Conservation (phyloP, 2,888 invertebrate genomes). For the Tridacna gigas region DNA sequence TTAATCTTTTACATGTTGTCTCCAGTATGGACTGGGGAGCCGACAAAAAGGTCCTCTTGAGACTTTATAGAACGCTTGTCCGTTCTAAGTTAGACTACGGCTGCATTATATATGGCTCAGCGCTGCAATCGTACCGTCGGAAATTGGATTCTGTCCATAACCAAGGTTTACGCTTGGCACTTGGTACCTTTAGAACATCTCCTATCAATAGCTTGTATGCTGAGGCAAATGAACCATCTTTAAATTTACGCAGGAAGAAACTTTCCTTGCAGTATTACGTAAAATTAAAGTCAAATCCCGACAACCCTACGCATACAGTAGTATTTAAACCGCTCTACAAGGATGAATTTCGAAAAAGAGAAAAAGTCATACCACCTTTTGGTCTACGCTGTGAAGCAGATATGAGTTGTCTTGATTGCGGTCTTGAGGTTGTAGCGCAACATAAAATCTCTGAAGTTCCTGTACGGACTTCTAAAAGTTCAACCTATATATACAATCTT, state of each 20-base stretch:
- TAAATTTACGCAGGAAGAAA: constrained; percentile 3
- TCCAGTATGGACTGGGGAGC: constrained; percentile 43
- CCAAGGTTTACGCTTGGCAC: constrained; percentile 43
- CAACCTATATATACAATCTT: too few species aligned
- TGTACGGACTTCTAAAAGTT: too few species aligned
- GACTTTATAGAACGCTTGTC: constrained; percentile 33
- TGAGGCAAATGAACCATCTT: constrained; percentile 25
- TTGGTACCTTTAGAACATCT: constrained; percentile 31
- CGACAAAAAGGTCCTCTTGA: constrained; percentile 34
- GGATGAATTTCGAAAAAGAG: neutral
- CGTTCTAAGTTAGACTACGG: constrained; percentile 27
- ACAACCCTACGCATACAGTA: constrained; percentile 9
- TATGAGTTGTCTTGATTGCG: too few species aligned
- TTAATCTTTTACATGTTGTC: constrained; percentile 32
- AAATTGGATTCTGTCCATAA: constrained; percentile 24
- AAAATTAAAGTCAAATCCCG: constrained; percentile 14
- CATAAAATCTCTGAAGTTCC: too few species aligned
- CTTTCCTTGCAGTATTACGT: constrained; percentile 19
- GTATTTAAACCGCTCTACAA: constrained; percentile 18
- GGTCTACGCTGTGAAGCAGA: constrained; percentile 21
- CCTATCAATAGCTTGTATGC: constrained; percentile 34
- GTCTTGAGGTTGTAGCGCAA: too few species aligned
- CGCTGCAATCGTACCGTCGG: constrained; percentile 39
- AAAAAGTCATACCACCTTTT: constrained; percentile 6
- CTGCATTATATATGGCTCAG: constrained; percentile 46